Conservation (phyloP, 64 coral and sea anemone genomes). For the Pocillopora damicornis region DNA sequence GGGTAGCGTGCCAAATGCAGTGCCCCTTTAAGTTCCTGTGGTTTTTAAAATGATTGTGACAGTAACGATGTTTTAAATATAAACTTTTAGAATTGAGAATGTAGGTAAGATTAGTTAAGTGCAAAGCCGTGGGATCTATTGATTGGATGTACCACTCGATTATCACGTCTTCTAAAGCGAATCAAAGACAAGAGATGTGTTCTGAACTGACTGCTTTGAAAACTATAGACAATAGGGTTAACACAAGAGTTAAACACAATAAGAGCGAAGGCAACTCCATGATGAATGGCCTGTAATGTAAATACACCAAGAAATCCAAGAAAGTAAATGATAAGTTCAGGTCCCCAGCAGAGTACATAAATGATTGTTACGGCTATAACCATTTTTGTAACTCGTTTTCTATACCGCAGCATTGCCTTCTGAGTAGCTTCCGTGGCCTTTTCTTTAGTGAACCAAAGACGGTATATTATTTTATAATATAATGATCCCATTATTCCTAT, state of each 20-base stretch:
- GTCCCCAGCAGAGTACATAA: not conserved
- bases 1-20: too few species aligned
- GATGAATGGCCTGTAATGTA: not conserved
- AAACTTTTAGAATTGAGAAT: not conserved
- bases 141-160: not conserved
- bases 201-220: not conserved
- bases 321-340: slow-evolving; percentile 13
- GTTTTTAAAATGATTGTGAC: not conserved
- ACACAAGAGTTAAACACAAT: not conserved
- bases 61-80: not conserved
- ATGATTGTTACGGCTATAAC: not conserved
- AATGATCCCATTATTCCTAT: slow-evolving; percentile 35
- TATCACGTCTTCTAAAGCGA: not conserved
- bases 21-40: too few species aligned
- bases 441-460: slow-evolving; percentile 33
- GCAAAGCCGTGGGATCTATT: not conserved
- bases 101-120: not conserved
- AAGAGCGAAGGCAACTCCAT: not conserved
- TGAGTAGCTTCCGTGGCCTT: not conserved
- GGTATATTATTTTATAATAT: slow-evolving; percentile 6
- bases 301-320: not conserved
- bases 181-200: not conserved
- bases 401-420: not conserved
- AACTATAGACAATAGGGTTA: slow-evolving; percentile 1
- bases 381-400: not conserved